Percentiles rank a stretch among this genome's conserved stretches.
Evolutionary conservation across 64 coral and sea anemone species (phyloP).

Genomic region (Acropora yongei): DNA sequence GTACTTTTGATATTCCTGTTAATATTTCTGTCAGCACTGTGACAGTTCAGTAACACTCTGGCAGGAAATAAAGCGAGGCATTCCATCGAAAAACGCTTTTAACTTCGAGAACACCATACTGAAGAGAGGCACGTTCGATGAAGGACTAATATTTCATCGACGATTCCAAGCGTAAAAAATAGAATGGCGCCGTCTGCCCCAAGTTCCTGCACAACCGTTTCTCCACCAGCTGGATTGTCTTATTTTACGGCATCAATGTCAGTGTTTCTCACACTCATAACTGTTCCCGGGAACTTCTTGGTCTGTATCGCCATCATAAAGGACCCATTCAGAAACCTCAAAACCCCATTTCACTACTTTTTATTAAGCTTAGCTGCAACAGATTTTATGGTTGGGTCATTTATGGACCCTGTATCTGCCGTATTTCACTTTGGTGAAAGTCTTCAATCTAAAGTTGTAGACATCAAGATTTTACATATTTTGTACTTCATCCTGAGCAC

Average conservation of each 20-base stretch:
- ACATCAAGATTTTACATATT: constrained; percentile 51
- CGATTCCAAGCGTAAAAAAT: no score
- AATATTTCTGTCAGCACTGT: no score
- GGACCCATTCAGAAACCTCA: constrained; percentile 75
- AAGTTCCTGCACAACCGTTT: constrained; percentile 1
- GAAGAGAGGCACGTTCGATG: no score
- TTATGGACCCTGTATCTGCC: constrained; percentile 77
- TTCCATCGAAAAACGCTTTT: no score
- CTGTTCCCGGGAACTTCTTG: constrained; percentile 74
- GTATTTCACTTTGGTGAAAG: constrained; percentile 65
- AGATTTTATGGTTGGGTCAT: constrained; percentile 61
- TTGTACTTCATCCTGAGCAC: constrained; percentile 69
- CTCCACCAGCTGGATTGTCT: constrained; percentile 53
- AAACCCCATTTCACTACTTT: constrained; percentile 81
- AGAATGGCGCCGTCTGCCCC: not conserved
- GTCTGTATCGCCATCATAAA: constrained; percentile 74
- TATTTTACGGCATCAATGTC: constrained; percentile 53
- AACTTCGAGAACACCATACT: no score
- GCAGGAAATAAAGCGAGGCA: not conserved
- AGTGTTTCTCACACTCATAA: constrained; percentile 33
- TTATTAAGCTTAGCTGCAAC: constrained; percentile 66
- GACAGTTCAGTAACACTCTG: no score
- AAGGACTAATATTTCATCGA: no score
- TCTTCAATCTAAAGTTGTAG: constrained; percentile 42
- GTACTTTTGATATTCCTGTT: no score